A percentile compares a stretch with the other conserved stretches of the same genome.
Conservation (phyloP, 2,888 invertebrate species). For the Aricia artaxerxes region DNA sequence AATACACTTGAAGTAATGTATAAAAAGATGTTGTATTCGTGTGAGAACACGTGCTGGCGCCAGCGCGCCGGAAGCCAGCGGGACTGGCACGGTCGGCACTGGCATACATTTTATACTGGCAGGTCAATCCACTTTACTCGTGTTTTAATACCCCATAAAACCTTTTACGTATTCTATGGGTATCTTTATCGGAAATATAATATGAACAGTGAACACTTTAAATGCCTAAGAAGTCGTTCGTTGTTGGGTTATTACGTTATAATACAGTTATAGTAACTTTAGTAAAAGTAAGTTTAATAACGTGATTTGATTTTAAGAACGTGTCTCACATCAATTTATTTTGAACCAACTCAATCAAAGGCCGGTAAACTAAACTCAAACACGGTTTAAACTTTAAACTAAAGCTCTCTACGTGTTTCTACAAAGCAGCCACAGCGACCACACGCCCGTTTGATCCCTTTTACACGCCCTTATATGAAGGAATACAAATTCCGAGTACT, state of each 20-base stretch:
- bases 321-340: background rate
- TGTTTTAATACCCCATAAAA: slow-evolving; percentile 15
- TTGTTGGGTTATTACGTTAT: background rate
- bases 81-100: slow-evolving; percentile 48
- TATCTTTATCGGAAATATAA: background rate
- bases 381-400: background rate
- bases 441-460: slow-evolving; percentile 11
- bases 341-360: background rate
- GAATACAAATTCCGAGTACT: background rate
- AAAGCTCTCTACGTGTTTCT: background rate
- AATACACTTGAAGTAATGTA: background rate
- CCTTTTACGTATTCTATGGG: slow-evolving; percentile 8
- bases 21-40: slow-evolving; percentile 55
- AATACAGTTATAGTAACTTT: background rate
- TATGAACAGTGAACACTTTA: background rate
- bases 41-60: slow-evolving; percentile 52
- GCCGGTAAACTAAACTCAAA: background rate
- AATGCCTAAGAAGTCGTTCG: background rate
- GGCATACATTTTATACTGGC: slow-evolving; percentile 38
- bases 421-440: slow-evolving; percentile 1
- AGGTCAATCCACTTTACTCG: slow-evolving; percentile 17
- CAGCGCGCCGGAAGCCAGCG: slow-evolving; percentile 56
- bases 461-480: background rate
- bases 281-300: background rate
- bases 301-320: too few relatives aligned